These are phyloP conservation scores for Ciconia boyciana DNA, from an alignment of 2,113 vertebrate species.

Conservation along the genomic window DNA sequence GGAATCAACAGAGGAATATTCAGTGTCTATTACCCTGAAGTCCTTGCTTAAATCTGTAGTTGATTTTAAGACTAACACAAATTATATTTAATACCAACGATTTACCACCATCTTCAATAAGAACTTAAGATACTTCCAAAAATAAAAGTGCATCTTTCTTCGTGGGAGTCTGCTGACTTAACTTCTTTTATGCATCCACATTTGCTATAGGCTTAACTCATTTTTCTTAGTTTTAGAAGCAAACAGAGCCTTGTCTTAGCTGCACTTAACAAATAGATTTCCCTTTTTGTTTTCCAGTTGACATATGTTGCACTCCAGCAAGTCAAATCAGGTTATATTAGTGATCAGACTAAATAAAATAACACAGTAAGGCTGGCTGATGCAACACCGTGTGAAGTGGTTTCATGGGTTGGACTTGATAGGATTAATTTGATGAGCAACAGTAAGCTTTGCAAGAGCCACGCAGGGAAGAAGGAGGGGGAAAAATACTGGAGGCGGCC, in stretches of 20 bases:
- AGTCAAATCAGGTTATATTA: background rate
- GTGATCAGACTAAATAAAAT: background rate
- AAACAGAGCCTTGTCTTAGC: background rate
- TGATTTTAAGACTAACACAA: background rate
- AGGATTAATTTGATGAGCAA: background rate
- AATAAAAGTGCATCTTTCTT: background rate
- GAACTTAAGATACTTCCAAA: background rate
- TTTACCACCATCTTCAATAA: background rate
- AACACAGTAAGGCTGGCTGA: background rate
- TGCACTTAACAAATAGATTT: background rate
- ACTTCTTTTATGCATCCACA: background rate
- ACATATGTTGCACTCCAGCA: background rate
- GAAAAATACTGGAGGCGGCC: background rate
- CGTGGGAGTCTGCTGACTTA: background rate
- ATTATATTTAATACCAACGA: background rate
- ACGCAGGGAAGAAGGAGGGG: rapidly evolving
- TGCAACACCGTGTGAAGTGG: background rate
- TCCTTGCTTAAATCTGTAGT: background rate
- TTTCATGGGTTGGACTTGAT: background rate
- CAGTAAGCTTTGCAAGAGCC: background rate
- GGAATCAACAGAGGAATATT: rapidly evolving
- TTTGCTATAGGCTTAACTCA: rapidly evolving
- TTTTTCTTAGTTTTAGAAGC: background rate
- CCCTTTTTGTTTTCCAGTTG: background rate
- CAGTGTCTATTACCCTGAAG: background rate